Conservation (phyloP, 2,113 vertebrate genomes). For the Formicarius rufipectus region DNA sequence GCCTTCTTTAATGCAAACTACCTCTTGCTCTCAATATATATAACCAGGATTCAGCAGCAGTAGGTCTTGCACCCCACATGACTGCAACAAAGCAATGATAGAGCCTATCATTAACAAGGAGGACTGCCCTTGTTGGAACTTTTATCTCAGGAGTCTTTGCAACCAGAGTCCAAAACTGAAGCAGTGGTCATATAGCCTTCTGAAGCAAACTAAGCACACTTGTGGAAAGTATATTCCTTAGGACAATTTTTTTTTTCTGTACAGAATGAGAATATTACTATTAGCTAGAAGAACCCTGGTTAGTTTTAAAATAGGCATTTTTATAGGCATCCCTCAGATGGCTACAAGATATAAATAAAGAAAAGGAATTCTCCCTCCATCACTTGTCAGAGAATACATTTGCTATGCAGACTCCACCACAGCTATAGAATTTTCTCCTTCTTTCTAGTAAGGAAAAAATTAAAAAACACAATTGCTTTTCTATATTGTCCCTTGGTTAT, state of each 20-base stretch:
- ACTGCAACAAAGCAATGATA: not conserved
- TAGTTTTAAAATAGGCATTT: not conserved
- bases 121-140: not conserved
- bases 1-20: not conserved
- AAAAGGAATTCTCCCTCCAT: not conserved
- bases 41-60: not conserved
- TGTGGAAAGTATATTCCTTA: not conserved
- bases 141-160: not conserved
- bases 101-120: not conserved
- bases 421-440: not conserved
- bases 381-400: not conserved
- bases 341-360: not conserved
- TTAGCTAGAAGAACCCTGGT: not conserved
- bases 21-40: not conserved
- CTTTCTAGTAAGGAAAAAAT: not conserved
- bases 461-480: not conserved
- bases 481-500: not conserved
- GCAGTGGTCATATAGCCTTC: accelerated
- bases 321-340: not conserved
- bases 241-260: accelerated
- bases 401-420: not conserved
- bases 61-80: not conserved
- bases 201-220: not conserved
- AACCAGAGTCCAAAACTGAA: not conserved
- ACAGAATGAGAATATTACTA: not conserved